Evolutionary conservation across 1,140 invertebrate species (phyloP).

Genomic region (Linepithema humile): DNA sequence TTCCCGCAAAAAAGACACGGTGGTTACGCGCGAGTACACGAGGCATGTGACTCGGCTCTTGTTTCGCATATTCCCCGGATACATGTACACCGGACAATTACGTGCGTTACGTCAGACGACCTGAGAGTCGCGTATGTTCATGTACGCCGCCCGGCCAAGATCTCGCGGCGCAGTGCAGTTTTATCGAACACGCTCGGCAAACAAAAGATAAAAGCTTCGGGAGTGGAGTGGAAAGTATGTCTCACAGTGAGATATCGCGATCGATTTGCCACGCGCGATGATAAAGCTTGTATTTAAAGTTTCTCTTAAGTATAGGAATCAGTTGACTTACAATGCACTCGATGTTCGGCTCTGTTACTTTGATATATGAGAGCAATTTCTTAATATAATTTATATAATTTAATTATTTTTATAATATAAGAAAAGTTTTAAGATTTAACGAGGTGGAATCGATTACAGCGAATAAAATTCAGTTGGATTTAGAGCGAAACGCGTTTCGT

Average conservation of each 20-base stretch:
- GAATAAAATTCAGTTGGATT: too few relatives aligned
- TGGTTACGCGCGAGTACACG: conserved; percentile 62
- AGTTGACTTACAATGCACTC: neutral
- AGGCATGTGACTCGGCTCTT: conserved; percentile 70
- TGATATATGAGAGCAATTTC: neutral
- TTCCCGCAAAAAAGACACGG: conserved; percentile 17
- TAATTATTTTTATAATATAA: too few relatives aligned
- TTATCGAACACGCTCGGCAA: neutral
- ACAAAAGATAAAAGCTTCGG: neutral
- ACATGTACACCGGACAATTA: conserved; percentile 82
- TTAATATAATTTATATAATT: too few relatives aligned
- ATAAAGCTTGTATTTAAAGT: neutral
- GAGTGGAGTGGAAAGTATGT: neutral
- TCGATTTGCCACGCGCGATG: neutral
- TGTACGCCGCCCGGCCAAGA: conserved; percentile 8
- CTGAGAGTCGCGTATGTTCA: conserved; percentile 67
- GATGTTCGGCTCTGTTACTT: neutral
- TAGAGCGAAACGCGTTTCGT: too few relatives aligned
- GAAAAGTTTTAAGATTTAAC: too few relatives aligned
- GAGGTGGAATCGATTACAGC: too few relatives aligned
- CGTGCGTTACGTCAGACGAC: conserved; percentile 81
- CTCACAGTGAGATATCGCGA: neutral
- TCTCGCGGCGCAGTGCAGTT: neutral
- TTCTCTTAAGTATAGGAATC: neutral
- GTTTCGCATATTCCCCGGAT: conserved; percentile 80